Percentiles rank a stretch among this genome's conserved stretches.
Conservation (phyloP, 2,888 invertebrate species). For the Homarus gammarus region DNA sequence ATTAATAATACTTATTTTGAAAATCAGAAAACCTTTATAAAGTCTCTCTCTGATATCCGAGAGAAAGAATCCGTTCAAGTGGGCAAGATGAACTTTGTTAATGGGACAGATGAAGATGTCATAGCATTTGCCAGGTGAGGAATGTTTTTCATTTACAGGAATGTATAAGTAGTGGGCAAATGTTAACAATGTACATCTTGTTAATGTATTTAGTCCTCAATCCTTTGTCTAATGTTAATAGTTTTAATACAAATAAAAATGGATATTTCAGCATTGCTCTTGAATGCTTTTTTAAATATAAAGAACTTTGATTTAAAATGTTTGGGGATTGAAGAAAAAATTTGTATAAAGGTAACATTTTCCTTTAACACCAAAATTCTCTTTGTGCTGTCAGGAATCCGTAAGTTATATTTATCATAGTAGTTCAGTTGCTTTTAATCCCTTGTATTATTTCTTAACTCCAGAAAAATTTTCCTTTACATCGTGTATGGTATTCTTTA, state of each 20-base stretch:
- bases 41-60: constrained; percentile 44
- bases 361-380: background rate
- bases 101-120: constrained; percentile 31
- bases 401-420: constrained; percentile 34
- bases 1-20: constrained; percentile 43
- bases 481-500: too few species aligned
- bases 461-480: too few species aligned
- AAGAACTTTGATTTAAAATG: too few species aligned
- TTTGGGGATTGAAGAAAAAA: too few species aligned
- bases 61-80: constrained; percentile 60
- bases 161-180: too few species aligned
- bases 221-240: too few species aligned
- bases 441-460: background rate
- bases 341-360: too few species aligned
- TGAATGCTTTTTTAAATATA: too few species aligned
- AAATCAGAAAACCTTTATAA: constrained; percentile 16
- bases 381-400: constrained; percentile 28
- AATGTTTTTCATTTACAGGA: background rate
- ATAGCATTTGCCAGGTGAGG: constrained; percentile 61
- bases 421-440: background rate
- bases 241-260: too few species aligned
- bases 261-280: too few species aligned
- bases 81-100: constrained; percentile 50
- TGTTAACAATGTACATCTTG: too few species aligned
- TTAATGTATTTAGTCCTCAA: too few species aligned